These are phyloP conservation scores for Pelecanoides urinatrix DNA, from an alignment of 2,113 vertebrate genomes.

Conservation along the genomic window DNA sequence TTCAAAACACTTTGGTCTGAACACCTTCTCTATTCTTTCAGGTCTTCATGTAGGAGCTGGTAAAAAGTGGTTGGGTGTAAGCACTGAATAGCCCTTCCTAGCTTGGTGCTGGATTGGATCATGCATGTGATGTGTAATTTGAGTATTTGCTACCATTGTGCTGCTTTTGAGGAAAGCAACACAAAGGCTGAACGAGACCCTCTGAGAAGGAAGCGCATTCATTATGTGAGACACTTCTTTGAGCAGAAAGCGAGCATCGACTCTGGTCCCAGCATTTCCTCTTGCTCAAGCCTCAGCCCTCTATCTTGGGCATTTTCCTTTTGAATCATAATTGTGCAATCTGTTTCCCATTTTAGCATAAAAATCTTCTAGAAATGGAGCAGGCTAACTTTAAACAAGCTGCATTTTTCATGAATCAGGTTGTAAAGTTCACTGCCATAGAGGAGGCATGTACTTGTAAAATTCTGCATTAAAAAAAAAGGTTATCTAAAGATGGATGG, in stretches of 20 bases:
- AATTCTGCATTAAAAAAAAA: slow-evolving; percentile 1
- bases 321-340: slow-evolving; percentile 70
- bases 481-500: background rate
- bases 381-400: slow-evolving; percentile 70
- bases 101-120: background rate
- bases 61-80: background rate
- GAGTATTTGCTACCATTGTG: slow-evolving; percentile 21
- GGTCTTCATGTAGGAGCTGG: background rate
- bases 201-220: slow-evolving; percentile 35
- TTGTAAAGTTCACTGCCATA: slow-evolving; percentile 64
- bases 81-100: background rate
- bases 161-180: slow-evolving; percentile 43
- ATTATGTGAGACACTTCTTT: slow-evolving; percentile 23
- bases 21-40: background rate
- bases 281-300: slow-evolving; percentile 51
- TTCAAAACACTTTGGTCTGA: background rate
- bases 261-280: background rate
- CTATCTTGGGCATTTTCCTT: slow-evolving; percentile 68
- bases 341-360: slow-evolving; percentile 70
- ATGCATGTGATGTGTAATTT: background rate
- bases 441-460: slow-evolving; percentile 42
- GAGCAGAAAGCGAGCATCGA: slow-evolving; percentile 24
- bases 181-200: slow-evolving; percentile 54
- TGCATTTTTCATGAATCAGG: slow-evolving; percentile 64
- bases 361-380: slow-evolving; percentile 69